Evolutionary conservation across 1,140 invertebrate species (phyloP), one percentile per base, ranked within the genome.

Genomic region (Trissolcus basalis): DNA sequence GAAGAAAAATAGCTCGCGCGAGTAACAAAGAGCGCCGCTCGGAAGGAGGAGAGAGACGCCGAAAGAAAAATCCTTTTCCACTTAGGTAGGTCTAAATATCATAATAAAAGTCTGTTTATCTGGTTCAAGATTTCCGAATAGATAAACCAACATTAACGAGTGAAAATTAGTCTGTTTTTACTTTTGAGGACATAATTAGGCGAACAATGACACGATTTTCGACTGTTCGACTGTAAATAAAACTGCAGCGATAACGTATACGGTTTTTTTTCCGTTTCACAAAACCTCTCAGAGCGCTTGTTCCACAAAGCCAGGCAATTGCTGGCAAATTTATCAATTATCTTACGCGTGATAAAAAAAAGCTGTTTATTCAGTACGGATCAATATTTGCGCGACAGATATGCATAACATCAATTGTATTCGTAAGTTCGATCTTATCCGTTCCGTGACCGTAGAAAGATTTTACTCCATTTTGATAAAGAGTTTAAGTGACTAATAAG

Each of bases 381-480:
- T 68, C 64, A 68, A 68, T 68, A 68, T 68, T 68, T 58, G 47
- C 5, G 39, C 54, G 15, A 39, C 13, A 6, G 48, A 68, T 68
- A 68, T 27, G 19, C 64, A 51, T 58, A 67, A 68, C 35, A 45
- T 27, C 43, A 53, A 68, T 58, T 45, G 47, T 16, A 68, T 51
- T 27, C 36, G 41, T 47, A 43, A 43, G 47, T 53, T 47, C 45
- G 16, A 43, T 33, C 45, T 58, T 10, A 32, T 12, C 27, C 16
- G 11, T 56, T 65, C 32, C 43, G 14, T 32, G 43, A 12, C 12
- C 1, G 48, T 16, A 11, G 8, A 44, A 51, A 15, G 15, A 45
- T 45, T 32, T 43, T 39, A 36, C 11, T 50, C 32, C 27, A 50
- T 27, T 39, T 60, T 11, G 7, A 35, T 53, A 16, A 53, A 39